Base-by-base conservation (phyloP, 2,888 invertebrate genomes). In the Leptopterna dolabrata region DNA sequence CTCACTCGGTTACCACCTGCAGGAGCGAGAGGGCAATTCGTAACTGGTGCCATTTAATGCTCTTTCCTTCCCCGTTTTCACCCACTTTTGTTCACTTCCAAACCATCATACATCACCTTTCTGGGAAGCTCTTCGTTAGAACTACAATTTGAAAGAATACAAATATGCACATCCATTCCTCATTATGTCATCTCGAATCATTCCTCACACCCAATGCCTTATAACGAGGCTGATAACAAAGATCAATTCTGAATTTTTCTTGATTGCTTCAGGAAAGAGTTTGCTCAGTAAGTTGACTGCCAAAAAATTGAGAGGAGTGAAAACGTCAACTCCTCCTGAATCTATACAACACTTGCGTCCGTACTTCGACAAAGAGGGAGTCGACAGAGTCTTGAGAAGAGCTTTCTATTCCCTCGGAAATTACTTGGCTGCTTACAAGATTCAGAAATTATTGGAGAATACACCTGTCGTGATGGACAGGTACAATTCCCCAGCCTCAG, bases 351-450 rank as follows among this genome's bases (percentile, higher is more conserved):
- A 90, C 87, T 88, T 93, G 71, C 90, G 93, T 85, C 82, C 89
- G 47, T 90, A 90, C 83, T 92, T 93, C 90, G 91, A 91, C 76
- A 91, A 91, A 47, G 90, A 91, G 63, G 43, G 16, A n/a, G 29
- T 30, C 3, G 89, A 91, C 82, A 90, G 88, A 73, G 86, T 88
- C 16, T 89, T 92, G 43, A 90, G 92, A 80, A 90, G 92, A 19
- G 92, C 92, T 0, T 93, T 91, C 90, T 93, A 93, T 90, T 91
- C 92, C 0, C 88, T 93, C 9, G 93, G 93, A 36, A 93, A 93
- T 90, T 93, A 93, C 89, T 91, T 93, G 51, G 92, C 92, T 19
- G 92, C 92, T 1, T 87, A 91, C 45, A 91, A 93, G 90, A 90
- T 92, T 27, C 87, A 90, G 9, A 81, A 89, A 43, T 86, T 91